Evolutionary conservation across 2,113 vertebrate genomes (phyloP).

Genomic region (Balaeniceps rex): DNA sequence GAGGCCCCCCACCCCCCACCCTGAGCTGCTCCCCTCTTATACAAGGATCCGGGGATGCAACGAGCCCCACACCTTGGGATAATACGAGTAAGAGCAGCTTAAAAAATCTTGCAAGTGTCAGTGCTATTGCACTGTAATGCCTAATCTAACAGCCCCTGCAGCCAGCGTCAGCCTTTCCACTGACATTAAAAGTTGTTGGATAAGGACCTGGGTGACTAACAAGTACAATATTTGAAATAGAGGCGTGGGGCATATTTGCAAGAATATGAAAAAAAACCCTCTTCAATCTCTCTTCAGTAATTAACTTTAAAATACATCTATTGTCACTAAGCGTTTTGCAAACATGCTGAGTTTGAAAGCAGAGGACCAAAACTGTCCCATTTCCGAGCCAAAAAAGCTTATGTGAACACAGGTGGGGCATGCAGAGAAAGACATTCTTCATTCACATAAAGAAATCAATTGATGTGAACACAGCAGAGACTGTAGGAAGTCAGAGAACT

Average conservation of each 20-base stretch:
- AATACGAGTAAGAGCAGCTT: background rate
- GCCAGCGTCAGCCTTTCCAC: background rate
- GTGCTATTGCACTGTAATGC: background rate
- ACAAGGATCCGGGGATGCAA: background rate
- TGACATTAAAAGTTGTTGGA: slow-evolving; percentile 30
- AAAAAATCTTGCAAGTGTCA: background rate
- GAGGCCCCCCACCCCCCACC: background rate
- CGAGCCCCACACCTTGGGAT: background rate
- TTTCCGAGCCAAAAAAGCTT: background rate
- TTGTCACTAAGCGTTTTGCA: background rate
- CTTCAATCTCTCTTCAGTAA: background rate
- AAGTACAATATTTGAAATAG: slow-evolving; percentile 34
- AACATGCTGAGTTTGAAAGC: background rate
- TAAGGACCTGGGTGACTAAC: slow-evolving; percentile 32
- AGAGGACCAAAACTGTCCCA: background rate
- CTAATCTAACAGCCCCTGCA: background rate
- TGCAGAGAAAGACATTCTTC: background rate
- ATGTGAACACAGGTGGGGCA: background rate
- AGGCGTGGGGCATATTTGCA: slow-evolving; percentile 3
- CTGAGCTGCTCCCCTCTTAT: background rate
- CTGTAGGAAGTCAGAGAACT: background rate
- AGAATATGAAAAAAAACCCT: background rate
- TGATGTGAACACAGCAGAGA: background rate
- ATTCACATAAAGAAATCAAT: background rate
- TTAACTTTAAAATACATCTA: background rate